Conservation (phyloP, 2,797 vertebrate genomes). For the Pseudotriccus pelzelni region DNA sequence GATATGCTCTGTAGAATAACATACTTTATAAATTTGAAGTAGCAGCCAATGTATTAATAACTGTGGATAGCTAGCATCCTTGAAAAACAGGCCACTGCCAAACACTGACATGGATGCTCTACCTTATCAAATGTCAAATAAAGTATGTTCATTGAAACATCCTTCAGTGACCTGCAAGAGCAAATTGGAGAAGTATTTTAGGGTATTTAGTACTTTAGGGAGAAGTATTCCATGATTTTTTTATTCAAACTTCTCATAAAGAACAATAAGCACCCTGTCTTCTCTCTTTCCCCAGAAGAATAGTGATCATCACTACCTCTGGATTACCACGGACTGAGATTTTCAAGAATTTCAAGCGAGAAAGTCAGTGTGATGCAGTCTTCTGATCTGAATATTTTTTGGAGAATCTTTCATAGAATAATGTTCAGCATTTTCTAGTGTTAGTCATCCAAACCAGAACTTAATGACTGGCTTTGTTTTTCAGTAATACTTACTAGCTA, state of each 20-base stretch:
- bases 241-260: neutral
- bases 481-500: neutral
- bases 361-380: neutral
- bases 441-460: neutral
- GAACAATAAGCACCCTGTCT: neutral
- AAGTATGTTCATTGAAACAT: neutral
- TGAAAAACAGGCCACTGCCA: neutral
- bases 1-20: neutral
- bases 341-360: neutral
- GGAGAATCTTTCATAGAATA: neutral
- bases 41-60: neutral
- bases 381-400: neutral
- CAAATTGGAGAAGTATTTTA: neutral
- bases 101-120: neutral
- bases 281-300: neutral
- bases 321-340: neutral
- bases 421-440: neutral
- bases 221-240: neutral
- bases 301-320: neutral
- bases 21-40: neutral
- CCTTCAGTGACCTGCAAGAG: neutral
- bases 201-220: neutral
- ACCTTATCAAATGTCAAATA: neutral
- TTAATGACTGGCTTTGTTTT: neutral
- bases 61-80: neutral